Evolutionary conservation across 1,140 invertebrate species (phyloP).

Genomic region (Bombyx mandarina): DNA sequence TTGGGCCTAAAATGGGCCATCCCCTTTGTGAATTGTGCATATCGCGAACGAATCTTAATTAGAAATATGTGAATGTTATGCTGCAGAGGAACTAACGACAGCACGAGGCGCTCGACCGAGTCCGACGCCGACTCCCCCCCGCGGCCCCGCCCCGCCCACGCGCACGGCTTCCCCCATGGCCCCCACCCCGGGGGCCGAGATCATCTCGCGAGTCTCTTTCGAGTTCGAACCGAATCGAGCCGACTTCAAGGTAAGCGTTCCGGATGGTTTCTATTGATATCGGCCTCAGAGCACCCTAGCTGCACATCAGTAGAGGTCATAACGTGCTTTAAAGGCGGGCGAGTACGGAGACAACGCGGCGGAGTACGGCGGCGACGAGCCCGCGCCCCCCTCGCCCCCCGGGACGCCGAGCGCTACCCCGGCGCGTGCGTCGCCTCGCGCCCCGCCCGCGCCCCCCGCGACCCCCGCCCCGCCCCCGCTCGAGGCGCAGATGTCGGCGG

Average conservation of each 20-base stretch:
- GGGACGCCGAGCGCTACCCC: slow-evolving; percentile 1
- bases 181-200: neutral
- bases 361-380: slow-evolving; percentile 34
- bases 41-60: too few relatives aligned
- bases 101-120: too few relatives aligned
- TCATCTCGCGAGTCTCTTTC: slow-evolving; percentile 2
- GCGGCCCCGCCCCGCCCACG: neutral
- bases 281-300: neutral
- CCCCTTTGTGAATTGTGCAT: too few relatives aligned
- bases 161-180: neutral
- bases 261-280: slow-evolving; percentile 3
- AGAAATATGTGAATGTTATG: too few relatives aligned
- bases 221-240: slow-evolving; percentile 41
- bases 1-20: too few relatives aligned
- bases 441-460: slow-evolving; percentile 1
- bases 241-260: slow-evolving; percentile 33
- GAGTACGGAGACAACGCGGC: slow-evolving; percentile 50
- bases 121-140: neutral
- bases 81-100: too few relatives aligned
- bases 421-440: neutral
- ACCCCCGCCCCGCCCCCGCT: slow-evolving; percentile 2
- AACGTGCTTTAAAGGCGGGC: slow-evolving; percentile 26
- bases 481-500: neutral
- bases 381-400: slow-evolving; percentile 6
- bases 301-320: neutral